Base-by-base conservation (phyloP, 2,113 vertebrate species). In the Donacobius atricapilla region DNA sequence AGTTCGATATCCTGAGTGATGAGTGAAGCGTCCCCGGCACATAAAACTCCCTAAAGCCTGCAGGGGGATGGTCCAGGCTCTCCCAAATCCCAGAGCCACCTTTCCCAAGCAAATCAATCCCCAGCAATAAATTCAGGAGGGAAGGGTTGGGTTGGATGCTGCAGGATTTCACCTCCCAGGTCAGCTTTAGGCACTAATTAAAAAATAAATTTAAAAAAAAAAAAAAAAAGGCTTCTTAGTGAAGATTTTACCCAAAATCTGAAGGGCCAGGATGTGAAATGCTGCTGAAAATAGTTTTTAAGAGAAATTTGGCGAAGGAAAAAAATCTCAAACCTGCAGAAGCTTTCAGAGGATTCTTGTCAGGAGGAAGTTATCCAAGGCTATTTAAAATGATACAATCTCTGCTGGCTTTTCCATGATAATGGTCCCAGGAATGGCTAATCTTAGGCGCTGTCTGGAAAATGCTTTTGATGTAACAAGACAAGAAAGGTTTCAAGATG, bases 341-440 rank as follows among this genome's bases (percentile, higher is more conserved):
- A 73, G 64, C 47, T 82, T 76, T 94, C 66, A 63, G 79, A 92
- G 25, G 24, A 50, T 77, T 76, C 73, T 66, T 81, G 13, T 94
- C 83, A 87, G 73, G 40, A 91, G 71, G 61, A 85, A 91, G 51
- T 78, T 83, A 75, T 16, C 70, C 56, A 89, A n/a, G 79, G 58
- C 39, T 30, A 37, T 75, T 79, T 75, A 57, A 82, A 92, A 93
- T 88, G 71, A 86, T 12, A 58, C 44, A 75, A 17, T 48, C 85
- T 65, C 69, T 88, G 82, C 92, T 94, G 78, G 60, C 76, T 96
- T 97, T 95, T 57, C 86, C 94, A 90, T 83, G 53, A 28, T 72
- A 87, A 90, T 40, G 30, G 77, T 87, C 31, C 83, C 48, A 42
- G 91, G 75, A 97, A 96, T 53, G 54, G 78, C 72, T 87, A 51